Evolutionary conservation across 2,888 invertebrate species (phyloP).

Genomic region (Drosophila quinaria): DNA sequence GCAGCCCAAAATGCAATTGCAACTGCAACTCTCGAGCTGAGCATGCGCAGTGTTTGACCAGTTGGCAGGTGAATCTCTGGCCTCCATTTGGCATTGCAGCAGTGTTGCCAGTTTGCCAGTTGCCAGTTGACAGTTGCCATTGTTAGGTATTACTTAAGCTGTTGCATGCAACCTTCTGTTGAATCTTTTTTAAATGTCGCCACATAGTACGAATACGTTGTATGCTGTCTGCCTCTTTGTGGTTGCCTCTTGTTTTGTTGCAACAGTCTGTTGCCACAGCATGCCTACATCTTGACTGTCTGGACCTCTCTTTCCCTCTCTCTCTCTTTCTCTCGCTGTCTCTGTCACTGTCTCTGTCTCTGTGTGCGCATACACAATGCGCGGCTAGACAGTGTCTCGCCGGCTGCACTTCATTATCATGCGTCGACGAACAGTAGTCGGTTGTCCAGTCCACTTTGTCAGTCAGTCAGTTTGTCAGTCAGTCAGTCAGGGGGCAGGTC

Average conservation of each 20-base stretch:
- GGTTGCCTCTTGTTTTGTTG: conserved; percentile 23
- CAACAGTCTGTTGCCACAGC: conserved; percentile 46
- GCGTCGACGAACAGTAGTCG: conserved; percentile 70
- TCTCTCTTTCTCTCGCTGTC: conserved; percentile 23
- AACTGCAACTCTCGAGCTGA: conserved; percentile 27
- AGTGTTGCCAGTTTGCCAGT: conserved; percentile 6
- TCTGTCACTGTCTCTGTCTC: conserved; percentile 35
- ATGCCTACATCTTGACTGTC: conserved; percentile 23
- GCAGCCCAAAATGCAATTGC: conserved; percentile 32
- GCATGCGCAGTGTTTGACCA: conserved; percentile 65
- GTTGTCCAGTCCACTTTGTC: conserved; percentile 45
- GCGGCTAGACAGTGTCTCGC: conserved; percentile 85
- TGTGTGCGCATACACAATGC: conserved; percentile 65
- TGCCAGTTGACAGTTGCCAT: conserved; percentile 4
- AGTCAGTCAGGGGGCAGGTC: conserved; percentile 22
- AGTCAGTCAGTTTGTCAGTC: conserved; percentile 27
- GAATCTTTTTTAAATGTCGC: conserved; percentile 17
- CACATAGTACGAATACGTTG: conserved; percentile 8
- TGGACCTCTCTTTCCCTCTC: not conserved
- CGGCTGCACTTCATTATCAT: conserved; percentile 84
- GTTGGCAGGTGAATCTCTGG: conserved; percentile 63
- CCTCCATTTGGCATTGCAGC: conserved; percentile 56
- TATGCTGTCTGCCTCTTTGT: conserved; percentile 46
- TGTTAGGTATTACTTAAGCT: conserved; percentile 50
- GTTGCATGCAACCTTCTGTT: conserved; percentile 49